A percentile compares a stretch with the other conserved stretches of the same genome.
Conservation (phyloP, 2,888 invertebrate genomes). For the Leucoma salicis region DNA sequence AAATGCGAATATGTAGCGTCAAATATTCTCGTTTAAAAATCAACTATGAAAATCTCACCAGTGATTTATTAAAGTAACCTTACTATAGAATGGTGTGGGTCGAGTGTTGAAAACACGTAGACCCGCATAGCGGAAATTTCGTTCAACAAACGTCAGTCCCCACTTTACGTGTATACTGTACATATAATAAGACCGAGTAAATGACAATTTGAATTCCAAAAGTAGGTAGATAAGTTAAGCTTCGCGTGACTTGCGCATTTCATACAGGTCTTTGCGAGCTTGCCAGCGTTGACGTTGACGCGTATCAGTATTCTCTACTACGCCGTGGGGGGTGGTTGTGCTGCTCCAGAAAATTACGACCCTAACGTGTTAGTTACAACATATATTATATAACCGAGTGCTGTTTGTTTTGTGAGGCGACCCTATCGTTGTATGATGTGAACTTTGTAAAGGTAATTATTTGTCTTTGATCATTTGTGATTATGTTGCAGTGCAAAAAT, state of each 20-base stretch:
- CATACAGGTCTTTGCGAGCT: constrained; percentile 61
- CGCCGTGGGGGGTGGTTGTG: constrained; percentile 46
- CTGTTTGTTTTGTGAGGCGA: constrained; percentile 66
- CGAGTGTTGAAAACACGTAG: constrained; percentile 43
- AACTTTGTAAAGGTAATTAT: constrained; percentile 39
- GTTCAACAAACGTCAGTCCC: constrained; percentile 31
- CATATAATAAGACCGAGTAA: constrained; percentile 61
- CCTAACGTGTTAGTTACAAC: constrained; percentile 57
- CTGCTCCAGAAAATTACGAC: constrained; percentile 31
- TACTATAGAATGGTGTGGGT: constrained; percentile 29
- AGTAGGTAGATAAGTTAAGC: constrained; percentile 70
- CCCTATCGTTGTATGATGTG: constrained; percentile 40
- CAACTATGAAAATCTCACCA: constrained; percentile 22
- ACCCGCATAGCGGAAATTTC: constrained; percentile 17
- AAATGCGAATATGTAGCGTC: constrained; percentile 8
- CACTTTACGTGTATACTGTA: constrained; percentile 50
- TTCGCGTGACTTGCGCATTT: constrained; percentile 78
- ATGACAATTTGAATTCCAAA: constrained; percentile 71
- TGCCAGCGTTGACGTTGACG: constrained; percentile 53
- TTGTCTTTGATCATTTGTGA: constrained; percentile 11
- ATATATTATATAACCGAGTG: constrained; percentile 72
- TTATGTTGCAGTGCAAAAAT: not conserved
- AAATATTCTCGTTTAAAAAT: constrained; percentile 7
- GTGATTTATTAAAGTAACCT: constrained; percentile 38
- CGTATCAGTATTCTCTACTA: constrained; percentile 59